These are phyloP conservation scores for Pomacea canaliculata DNA, from an alignment of 2,888 invertebrate genomes.

Conservation along the genomic window DNA sequence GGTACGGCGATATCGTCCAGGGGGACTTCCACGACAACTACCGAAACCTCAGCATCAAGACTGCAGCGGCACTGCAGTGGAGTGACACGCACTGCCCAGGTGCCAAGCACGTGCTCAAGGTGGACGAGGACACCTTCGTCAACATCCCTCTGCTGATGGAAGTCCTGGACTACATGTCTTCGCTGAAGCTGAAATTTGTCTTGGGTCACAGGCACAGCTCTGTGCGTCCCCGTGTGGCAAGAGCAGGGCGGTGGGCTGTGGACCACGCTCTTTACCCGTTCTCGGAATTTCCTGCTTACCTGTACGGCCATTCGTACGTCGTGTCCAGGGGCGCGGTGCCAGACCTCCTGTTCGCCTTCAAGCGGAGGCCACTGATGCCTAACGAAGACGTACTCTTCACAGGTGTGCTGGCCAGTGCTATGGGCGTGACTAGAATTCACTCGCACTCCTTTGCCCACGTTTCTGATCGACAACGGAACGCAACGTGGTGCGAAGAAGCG, in stretches of 20 bases:
- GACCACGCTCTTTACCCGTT: not conserved
- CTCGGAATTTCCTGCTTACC: not conserved
- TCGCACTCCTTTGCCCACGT: not conserved
- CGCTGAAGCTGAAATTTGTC: not conserved
- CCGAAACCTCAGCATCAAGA: constrained; percentile 19
- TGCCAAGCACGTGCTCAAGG: constrained; percentile 10
- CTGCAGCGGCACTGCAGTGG: constrained; percentile 15
- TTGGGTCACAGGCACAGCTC: not conserved
- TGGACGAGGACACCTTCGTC: constrained; percentile 19
- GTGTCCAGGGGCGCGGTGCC: constrained; percentile 10
- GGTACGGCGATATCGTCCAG: constrained; percentile 4
- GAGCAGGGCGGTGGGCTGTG: not conserved
- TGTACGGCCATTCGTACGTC: constrained; percentile 20
- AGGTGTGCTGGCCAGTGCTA: constrained; percentile 4
- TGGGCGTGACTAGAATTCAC: not conserved
- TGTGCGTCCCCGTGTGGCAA: not conserved
- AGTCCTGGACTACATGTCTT: not conserved
- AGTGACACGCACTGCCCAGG: not conserved
- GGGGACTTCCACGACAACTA: constrained; percentile 14
- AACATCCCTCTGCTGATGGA: constrained; percentile 10
- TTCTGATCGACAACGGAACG: not conserved
- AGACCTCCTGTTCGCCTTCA: not conserved
- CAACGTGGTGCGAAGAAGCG: not conserved
- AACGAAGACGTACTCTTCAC: constrained; percentile 17
- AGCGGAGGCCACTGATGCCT: not conserved